A percentile compares a stretch with the other conserved stretches of the same genome.
Conservation (phyloP, 2,113 vertebrate species). For the Coptodon bakossiorum region DNA sequence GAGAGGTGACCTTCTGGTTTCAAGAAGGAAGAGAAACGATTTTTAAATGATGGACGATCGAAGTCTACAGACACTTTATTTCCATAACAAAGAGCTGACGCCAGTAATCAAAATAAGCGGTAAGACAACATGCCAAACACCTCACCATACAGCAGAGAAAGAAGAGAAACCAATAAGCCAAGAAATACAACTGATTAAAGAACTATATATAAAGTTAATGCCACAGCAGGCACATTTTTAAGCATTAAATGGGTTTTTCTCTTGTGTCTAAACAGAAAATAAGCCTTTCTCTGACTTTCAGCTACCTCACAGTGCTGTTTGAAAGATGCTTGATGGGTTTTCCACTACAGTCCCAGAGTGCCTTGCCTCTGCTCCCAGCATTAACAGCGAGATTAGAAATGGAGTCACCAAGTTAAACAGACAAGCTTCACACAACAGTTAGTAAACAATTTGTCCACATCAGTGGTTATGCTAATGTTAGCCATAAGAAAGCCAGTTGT, state of each 20-base stretch:
- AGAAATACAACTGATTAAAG: background rate
- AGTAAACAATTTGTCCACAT: background rate
- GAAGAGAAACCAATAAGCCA: background rate
- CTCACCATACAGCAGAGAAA: background rate
- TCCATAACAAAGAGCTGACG: background rate
- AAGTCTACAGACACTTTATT: background rate
- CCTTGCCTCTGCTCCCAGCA: background rate
- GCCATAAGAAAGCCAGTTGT: background rate
- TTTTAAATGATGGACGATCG: background rate
- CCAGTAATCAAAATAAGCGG: background rate
- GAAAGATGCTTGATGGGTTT: background rate
- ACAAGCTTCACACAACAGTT: background rate
- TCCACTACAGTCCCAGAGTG: background rate
- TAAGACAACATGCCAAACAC: background rate
- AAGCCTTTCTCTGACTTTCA: background rate
- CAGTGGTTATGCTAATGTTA: background rate
- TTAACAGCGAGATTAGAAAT: background rate
- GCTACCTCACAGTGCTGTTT: background rate
- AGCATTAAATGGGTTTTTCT: background rate
- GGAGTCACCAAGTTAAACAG: background rate
- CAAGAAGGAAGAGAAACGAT: background rate
- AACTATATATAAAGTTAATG: background rate
- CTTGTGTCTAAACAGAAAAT: background rate
- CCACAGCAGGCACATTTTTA: background rate
- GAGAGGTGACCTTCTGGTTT: conserved; percentile 2